These are phyloP conservation scores for Myrmecobius fasciatus DNA, from an alignment of 2,113 vertebrate genomes.

Conservation along the genomic window DNA sequence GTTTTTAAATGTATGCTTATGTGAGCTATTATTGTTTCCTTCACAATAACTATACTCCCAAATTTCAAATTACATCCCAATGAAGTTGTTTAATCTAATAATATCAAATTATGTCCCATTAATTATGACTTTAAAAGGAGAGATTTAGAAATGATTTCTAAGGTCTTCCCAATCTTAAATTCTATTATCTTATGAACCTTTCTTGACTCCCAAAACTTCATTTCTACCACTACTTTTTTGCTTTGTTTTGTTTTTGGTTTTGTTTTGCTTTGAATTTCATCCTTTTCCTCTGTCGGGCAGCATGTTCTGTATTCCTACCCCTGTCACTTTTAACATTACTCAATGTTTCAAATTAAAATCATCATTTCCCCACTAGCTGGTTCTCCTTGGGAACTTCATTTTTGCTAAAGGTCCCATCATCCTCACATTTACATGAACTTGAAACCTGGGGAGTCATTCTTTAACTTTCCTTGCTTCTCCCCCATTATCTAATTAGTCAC, in stretches of 20 bases:
- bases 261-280: constrained; percentile 27
- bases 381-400: neutral
- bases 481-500: constrained; percentile 21
- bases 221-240: neutral
- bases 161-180: neutral
- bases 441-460: constrained; percentile 19
- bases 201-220: neutral
- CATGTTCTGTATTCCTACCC: neutral
- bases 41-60: neutral
- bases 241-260: neutral
- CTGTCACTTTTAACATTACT: neutral
- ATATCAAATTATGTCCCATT: neutral
- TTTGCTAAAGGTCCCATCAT: neutral
- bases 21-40: neutral
- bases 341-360: neutral
- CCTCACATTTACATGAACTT: neutral
- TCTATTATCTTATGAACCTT: neutral
- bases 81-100: neutral
- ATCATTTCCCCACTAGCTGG: neutral
- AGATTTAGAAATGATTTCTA: neutral
- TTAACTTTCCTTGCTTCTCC: neutral
- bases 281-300: neutral
- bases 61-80: neutral
- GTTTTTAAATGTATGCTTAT: neutral
- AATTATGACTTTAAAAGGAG: neutral